These are phyloP conservation scores for Bovichtus diacanthus DNA, from an alignment of 2,797 vertebrate species.

Conservation along the genomic window DNA sequence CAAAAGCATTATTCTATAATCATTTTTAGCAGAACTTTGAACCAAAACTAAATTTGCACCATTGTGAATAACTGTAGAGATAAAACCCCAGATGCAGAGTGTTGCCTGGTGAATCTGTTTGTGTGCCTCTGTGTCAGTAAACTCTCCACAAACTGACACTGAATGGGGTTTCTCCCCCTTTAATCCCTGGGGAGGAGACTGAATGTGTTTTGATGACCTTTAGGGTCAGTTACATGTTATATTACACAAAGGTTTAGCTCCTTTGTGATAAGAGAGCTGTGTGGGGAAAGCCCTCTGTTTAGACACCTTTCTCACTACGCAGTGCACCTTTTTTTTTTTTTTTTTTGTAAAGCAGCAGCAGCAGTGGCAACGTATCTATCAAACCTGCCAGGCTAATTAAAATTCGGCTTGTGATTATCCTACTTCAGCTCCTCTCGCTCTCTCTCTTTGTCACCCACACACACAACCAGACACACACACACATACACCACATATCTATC, in stretches of 20 bases:
- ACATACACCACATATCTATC: conserved; percentile 14
- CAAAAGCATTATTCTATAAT: background rate
- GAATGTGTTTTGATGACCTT: conserved; percentile 77
- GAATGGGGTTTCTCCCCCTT: conserved; percentile 47
- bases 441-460: conserved; percentile 41
- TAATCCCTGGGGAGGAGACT: conserved; percentile 68
- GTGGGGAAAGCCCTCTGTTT: conserved; percentile 59
- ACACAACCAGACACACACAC: conserved; percentile 18
- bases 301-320: conserved; percentile 46
- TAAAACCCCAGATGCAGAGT: conserved; percentile 22
- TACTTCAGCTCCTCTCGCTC: conserved; percentile 60
- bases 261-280: conserved; percentile 58
- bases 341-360: conserved; percentile 41
- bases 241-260: conserved; percentile 75
- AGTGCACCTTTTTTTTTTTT: conserved; percentile 42
- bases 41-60: conserved; percentile 29
- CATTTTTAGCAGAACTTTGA: conserved; percentile 33
- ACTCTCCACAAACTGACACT: conserved; percentile 62
- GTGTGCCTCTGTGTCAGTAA: conserved; percentile 38
- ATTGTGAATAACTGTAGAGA: conserved; percentile 30
- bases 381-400: conserved; percentile 79
- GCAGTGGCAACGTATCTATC: conserved; percentile 63
- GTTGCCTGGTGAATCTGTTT: conserved; percentile 28
- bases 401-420: conserved; percentile 78
- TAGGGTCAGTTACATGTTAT: conserved; percentile 80